Base-by-base conservation (phyloP, 2,797 vertebrate species). In the Bradypodion pumilum region DNA sequence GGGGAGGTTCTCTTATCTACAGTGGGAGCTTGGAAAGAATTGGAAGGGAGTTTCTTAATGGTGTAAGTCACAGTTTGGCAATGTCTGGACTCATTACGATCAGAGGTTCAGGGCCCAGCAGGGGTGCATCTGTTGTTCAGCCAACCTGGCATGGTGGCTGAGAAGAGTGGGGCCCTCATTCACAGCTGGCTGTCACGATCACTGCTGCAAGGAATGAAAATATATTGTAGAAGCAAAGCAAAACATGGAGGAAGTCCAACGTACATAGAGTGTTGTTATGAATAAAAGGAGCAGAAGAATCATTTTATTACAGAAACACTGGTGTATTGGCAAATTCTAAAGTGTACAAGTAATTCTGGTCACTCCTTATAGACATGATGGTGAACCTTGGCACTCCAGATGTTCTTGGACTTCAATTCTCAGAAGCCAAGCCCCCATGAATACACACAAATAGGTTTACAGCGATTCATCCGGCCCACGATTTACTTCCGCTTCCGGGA, bases 41-140 rank as follows among this genome's bases (percentile, higher is more conserved):
- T 32, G 63, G 78, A 70, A 85, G 42, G 65, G 74, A 35, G 46
- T 85, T 81, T 37, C 42, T 75, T 87, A 80, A 80, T 63, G 85
- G 81, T 49, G 56, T 25, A 75, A 80, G 76, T 69, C 81, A 74
- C 76, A 62, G 77, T 80, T 60, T 75, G 72, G 77, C 83, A 44
- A 80, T 40, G 78, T 83, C 82, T 7, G 5, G 65, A 68, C 63
- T 76, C 77, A 83, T 75, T 83, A 76, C 27, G 21, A 21, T 82
- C 77, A 63, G 42, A 32, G 56, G 52, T 83, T 75, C 72, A 80
- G 32, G 65, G 56, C 72, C 21, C 81, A 83, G 85, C 63, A 87
- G 77, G 77, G 78, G 72, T 21, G 63, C 63, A 74, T 83, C 77
- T 87, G 76, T 35, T 75, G 52, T 75, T 75, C 77, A 80, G 65